Percentiles rank a stretch among this genome's conserved stretches.
phyloP scores from a whole-genome alignment of 2,797 vertebrate species.

The Loriculus beryllinus region DNA sequence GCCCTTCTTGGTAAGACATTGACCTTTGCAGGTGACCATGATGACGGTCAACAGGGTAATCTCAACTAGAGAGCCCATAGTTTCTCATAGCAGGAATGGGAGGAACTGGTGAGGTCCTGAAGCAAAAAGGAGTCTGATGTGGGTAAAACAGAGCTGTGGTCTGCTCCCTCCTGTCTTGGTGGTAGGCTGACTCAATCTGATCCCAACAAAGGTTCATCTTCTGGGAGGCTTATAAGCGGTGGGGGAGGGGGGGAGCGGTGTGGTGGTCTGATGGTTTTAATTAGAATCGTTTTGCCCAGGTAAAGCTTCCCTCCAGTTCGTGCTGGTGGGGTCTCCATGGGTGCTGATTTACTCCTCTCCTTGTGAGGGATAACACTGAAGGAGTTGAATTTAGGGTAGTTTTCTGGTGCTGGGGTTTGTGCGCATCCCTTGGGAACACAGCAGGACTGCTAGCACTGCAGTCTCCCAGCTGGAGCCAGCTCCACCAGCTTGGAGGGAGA shows the following conservation, averaged over 20 bases:
- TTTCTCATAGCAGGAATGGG: background rate
- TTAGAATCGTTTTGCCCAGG: background rate
- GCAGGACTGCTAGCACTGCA: background rate
- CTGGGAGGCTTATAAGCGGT: background rate
- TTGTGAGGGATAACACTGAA: background rate
- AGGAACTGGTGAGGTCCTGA: background rate
- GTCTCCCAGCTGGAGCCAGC: background rate
- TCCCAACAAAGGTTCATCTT: background rate
- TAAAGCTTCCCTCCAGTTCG: background rate
- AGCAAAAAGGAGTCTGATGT: background rate
- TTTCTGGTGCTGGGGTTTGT: background rate
- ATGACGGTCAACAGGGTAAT: background rate
- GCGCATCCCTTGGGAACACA: background rate
- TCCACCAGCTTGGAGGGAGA: background rate
- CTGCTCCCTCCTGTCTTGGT: background rate
- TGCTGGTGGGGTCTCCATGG: background rate
- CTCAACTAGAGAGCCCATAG: accelerated
- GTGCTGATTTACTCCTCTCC: background rate
- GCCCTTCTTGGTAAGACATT: background rate
- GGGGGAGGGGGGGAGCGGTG: too few species aligned
- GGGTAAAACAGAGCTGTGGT: background rate
- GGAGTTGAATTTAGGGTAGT: background rate
- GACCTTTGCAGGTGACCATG: background rate
- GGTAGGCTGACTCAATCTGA: background rate
- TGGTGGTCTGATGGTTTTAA: background rate